Evolutionary conservation across 2,797 vertebrate genomes (phyloP), one percentile per base, ranked within the genome.

Genomic region (Channa striata): DNA sequence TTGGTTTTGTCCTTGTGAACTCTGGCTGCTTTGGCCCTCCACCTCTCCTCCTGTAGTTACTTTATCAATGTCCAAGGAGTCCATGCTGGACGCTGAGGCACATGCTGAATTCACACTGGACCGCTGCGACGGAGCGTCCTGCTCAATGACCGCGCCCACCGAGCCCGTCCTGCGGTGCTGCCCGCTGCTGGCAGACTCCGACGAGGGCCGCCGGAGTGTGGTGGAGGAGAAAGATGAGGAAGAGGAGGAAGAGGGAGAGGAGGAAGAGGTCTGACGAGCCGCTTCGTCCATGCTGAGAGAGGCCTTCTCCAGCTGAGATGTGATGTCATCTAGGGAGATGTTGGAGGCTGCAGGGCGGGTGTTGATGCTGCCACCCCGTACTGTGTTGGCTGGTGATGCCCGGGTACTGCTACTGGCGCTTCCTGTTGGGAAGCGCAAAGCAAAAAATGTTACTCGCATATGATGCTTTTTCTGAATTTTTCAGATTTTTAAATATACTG

Each of bases 271-370:
- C 82, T 94, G 93, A n/a, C 96, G 95, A 0, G 97, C 97, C 1
- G 96, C 97, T 63, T 99, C 97, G 20, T 99, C 98, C 97, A 99
- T 99, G 90, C 97, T 98, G 83, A 98, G 86, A 0, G 94, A 95
- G 81, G 82, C 97, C 86, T 96, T 97, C 87, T 99, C 98, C 84
- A 99, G 90, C 86, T 99, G 97, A 4, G 97, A 96, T 16, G 97
- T 98, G 93, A 99, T 99, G 84, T 99, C 98, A 53, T 99, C 98
- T 87, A 99, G 89, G 69, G 97, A 99, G 80, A 97, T 96, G 57
- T 98, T 96, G 76, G 96, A 95, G 74, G 94, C 95, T 67, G 92
- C 30, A n/a, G 91, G 78, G 37, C 83, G 83, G 59, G 89, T 80
- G 68, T 91, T 89, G 67, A 91, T 87, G 39, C 93, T 94, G 46